Conservation (phyloP, 2,797 vertebrate genomes). For the Liparis tanakae region DNA sequence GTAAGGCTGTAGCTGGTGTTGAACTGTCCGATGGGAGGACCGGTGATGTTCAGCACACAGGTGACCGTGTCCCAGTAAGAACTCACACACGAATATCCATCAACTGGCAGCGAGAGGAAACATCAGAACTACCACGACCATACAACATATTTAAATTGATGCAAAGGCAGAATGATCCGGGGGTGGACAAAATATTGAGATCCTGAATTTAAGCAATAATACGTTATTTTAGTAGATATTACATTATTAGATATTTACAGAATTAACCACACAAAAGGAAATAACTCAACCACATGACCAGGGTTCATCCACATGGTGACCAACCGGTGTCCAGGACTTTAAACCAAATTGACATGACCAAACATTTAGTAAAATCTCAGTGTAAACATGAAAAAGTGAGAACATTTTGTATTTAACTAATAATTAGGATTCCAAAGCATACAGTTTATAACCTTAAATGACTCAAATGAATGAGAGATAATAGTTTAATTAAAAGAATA, state of each 20-base stretch:
- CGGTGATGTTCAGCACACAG: conserved; percentile 62
- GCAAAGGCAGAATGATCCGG: neutral
- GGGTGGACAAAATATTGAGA: neutral
- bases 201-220: neutral
- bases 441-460: no score
- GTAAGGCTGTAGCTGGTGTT: conserved; percentile 49
- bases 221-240: neutral
- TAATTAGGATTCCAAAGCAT: no score
- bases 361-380: no score
- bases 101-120: conserved; percentile 29
- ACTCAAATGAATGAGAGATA: no score
- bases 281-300: neutral
- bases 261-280: neutral
- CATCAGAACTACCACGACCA: neutral
- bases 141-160: neutral
- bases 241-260: neutral
- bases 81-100: conserved; percentile 48
- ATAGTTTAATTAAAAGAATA: no score
- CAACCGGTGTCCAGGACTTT: no score
- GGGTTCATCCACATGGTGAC: no score
- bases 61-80: conserved; percentile 46
- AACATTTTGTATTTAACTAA: no score
- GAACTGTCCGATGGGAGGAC: neutral
- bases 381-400: no score
- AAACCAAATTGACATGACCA: no score